Evolutionary conservation across 1,140 invertebrate species (phyloP), one percentile per base, ranked within the genome.

Genomic region (Bicyclus anynana): DNA sequence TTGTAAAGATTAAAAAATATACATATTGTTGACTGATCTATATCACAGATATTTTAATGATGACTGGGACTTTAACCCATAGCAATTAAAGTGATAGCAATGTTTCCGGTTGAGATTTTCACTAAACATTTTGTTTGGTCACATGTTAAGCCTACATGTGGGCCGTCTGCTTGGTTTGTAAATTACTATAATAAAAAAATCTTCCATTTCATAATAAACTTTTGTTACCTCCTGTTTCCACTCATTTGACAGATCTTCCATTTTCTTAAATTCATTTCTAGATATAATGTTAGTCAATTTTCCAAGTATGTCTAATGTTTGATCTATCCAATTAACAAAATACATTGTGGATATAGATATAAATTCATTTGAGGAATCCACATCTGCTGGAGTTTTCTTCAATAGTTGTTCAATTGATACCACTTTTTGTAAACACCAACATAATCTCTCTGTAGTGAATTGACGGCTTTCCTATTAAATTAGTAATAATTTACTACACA

Each of bases 271-370:
- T 46, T 76, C 72, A 18, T 68, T 75, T 59, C 64, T 77, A 46
- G 80, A 85, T 12, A 85, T 61, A 38, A 72, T 47, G 53, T 67
- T 54, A 7, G 80, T 65, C 5, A 88, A 53, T 68, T 80, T 80
- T 18, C 64, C 62, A 2, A 88, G 69, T 37, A 80, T 52, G 23
- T 88, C 77, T 74, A 86, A 88, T 58, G 85, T 80, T 58, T 88
- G 76, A 52, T 88, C 85, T 59, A 88, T 84, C 85, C 85, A 88
- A 54, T 86, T 86, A 2, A 88, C 81, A 81, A 88, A 88, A 54
- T 85, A 83, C 80, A 88, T 84, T 5, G 69, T 71, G 13, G 72
- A 67, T 1, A 62, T 50, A 40, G 78, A 54, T 6, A 77, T 57
- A 17, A 75, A 73, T 27, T 80, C 69, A 54, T 80, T 53, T 26